Evolutionary conservation across 2,113 vertebrate genomes (phyloP), one percentile per base, ranked within the genome.

Genomic region (Poeciliopsis occidentalis): DNA sequence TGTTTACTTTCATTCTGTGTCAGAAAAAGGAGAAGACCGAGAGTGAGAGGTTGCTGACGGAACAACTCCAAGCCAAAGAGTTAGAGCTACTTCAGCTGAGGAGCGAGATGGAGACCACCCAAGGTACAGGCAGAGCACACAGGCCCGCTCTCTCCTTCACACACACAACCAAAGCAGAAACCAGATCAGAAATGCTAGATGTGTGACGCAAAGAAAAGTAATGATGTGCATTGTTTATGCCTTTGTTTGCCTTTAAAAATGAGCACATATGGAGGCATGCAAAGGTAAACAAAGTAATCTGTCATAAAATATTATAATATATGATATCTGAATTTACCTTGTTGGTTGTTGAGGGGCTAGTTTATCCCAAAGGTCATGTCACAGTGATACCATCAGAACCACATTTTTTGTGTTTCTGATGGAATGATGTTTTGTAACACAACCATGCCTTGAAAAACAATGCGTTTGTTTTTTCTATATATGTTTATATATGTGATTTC

Each of bases 61-160:
- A 99, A 65, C 97, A 98, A 89, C 93, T 99, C 60, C 97, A 99
- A 71, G 94, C 95, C 85, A 97, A 95, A 95, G 98, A 99, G 94
- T 86, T 98, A 82, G 97, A 99, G 87, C 91, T 99, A 51, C 95
- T 99, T 70, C 97, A 99, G 83, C 94, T 99, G 24, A 95, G 88
- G 92, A 97, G 96, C 17, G 97, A 99, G 91, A 95, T 99, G 93
- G 98, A 99, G 91, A 99, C 97, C 71, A 96, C 96, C 77, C 97
- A 98, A 96, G 97, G 97, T 98, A 94, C 79, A 86, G 75, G 47
- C 71, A 87, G 51, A 70, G 61, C 69, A 63, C 62, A 68, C 24
- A 32, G 29, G n/a, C 8, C 57, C 57, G 29, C 8, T 60, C 72
- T 71, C 37, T 78, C 27, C 47, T 76, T 17, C 64, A 4, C 27